Evolutionary conservation across 2,888 invertebrate genomes (phyloP), one percentile per base, ranked within the genome.

Genomic region (Hetaerina titia): DNA sequence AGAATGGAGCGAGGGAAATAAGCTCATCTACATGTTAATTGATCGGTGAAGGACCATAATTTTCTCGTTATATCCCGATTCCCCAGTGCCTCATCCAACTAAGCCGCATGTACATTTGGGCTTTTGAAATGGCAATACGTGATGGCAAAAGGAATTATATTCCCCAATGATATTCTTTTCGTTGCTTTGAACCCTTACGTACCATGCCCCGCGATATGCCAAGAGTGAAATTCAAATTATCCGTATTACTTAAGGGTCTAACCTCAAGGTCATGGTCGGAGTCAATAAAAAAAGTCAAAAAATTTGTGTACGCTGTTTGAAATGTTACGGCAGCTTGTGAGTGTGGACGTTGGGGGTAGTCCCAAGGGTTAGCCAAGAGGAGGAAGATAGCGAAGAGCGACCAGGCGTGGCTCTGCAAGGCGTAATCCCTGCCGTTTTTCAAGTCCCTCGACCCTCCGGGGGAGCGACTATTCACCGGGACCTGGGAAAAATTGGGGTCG

Each of bases 401-500:
- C 69, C 22, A 5, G 69, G 69, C 69, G n/a, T 22, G n/a, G 19
- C 69, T n/a, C 69, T 22, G 8, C 22, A n/a, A 69, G 69, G 81
- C 81, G 81, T 31, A 81, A 81, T 81, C 31, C 31, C 81, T 11
- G 81, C 22, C 81, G 31, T 81, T 81, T 81, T 81, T 81, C 81
- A 81, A 81, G 22, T 15, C 45, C 81, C 11, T 13, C 13, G 15
- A 31, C 31, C 81, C 31, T 25, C 81, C 11, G 81, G 81, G 31
- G 9, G 31, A n/a, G 69, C 22, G 69, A 31, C 11, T 15, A 81
- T 11, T 31, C 81, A n/a, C 81, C 25, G 2, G 81, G 31, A n/a
- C 31, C 9, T 15, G 11, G 81, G 81, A 81, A 81, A 81, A 9
- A 81, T 81, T 81, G 15, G 81, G 11, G 31, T 13, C 31, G 81